Base-by-base conservation (phyloP, 2,113 vertebrate genomes). In the Charina bottae region DNA sequence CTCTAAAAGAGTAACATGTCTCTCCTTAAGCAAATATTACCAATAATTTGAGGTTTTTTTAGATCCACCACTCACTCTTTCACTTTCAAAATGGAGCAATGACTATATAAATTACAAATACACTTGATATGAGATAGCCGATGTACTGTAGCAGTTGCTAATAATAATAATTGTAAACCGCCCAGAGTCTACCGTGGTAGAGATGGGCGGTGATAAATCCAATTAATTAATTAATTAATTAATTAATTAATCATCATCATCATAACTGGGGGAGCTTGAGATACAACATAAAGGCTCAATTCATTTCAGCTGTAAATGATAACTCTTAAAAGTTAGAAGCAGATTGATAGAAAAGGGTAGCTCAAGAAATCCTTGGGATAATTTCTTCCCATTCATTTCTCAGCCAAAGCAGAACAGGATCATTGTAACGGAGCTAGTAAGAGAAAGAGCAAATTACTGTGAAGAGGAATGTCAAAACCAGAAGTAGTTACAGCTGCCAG, bases 371-470 rank as follows among this genome's bases (percentile, higher is more conserved):
- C 68, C 86, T 64, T 93, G 93, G 49, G 92, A 84, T 89, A n/a
- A 55, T 92, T 95, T 56, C 93, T 83, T 92, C 58, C 90, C 87
- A 88, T 96, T 95, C 26, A 94, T 96, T 96, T 92, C 91, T 94
- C 68, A 87, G 92, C 93, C 93, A 78, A 1, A 93, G 60, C 95
- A 72, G 86, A 94, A 95, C 90, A 93, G 58, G 83, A 92, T 87
- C 83, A 42, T 88, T 92, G 88, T 93, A 96, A 95, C 91, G 88
- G 91, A 95, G 94, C 93, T 87, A 95, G 93, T 94, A 93, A 64
- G n/a, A 94, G 93, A 91, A 95, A 94, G 91, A 93, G 92, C 92
- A 96, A 96, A 95, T 96, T 95, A 92, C 96, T 94, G 89, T 89
- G 84, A 95, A 46, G 78, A 33, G 60, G 55, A 68, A 68, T 91